Conservation (phyloP, 53 echinoderm and acorn worm species). For the Mesocentrotus franciscanus region DNA sequence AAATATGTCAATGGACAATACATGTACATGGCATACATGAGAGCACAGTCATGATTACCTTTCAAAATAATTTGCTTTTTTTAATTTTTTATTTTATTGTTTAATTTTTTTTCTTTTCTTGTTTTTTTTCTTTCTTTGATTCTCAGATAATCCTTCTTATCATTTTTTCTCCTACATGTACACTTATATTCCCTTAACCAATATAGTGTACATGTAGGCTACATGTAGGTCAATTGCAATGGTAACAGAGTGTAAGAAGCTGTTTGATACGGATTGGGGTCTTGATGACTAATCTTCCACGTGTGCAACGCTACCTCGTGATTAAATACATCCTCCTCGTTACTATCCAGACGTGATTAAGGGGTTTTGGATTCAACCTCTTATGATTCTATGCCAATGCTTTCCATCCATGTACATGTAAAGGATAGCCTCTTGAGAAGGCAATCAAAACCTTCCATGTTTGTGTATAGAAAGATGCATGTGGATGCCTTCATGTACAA, state of each 20-base stretch:
- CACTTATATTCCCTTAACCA: too few relatives aligned
- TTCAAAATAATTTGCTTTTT: too few relatives aligned
- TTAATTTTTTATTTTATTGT: too few relatives aligned
- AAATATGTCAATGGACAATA: too few relatives aligned
- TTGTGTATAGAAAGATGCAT: not conserved
- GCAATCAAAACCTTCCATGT: constrained; percentile 15
- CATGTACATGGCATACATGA: too few relatives aligned
- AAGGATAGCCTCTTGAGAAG: constrained; percentile 1
- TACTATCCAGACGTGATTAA: constrained; percentile 58
- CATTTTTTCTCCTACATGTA: too few relatives aligned
- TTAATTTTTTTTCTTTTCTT: too few relatives aligned
- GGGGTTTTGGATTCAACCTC: constrained; percentile 30
- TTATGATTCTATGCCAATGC: not conserved
- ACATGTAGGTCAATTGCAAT: constrained; percentile 50
- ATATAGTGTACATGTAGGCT: not conserved
- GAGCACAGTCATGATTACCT: too few relatives aligned
- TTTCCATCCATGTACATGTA: not conserved
- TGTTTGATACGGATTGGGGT: not conserved
- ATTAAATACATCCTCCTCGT: constrained; percentile 64
- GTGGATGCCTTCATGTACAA: not conserved
- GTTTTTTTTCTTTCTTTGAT: too few relatives aligned
- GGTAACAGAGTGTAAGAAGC: not conserved
- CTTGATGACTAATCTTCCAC: constrained; percentile 59
- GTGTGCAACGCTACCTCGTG: constrained; percentile 50
- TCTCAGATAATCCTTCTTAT: too few relatives aligned